Conservation (phyloP, 1,140 invertebrate genomes). For the Zaprionus vittiger region DNA sequence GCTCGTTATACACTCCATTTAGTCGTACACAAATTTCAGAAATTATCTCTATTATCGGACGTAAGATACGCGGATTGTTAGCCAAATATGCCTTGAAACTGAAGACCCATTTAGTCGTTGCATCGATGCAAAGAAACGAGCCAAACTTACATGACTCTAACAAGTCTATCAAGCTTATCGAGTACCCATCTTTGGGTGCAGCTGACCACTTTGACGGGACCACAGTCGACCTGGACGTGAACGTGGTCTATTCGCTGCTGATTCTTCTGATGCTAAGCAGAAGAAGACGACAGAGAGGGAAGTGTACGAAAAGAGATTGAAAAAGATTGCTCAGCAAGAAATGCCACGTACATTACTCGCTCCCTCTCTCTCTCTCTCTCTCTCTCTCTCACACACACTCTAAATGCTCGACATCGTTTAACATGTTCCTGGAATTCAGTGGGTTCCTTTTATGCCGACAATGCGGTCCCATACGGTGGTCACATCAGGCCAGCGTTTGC, state of each 20-base stretch:
- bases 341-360: conserved; percentile 23
- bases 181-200: neutral
- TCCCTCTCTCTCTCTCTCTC: conserved; percentile 21
- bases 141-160: conserved; percentile 3
- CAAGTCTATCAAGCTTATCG: conserved; percentile 24
- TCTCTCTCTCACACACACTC: neutral
- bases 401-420: conserved; percentile 78
- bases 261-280: neutral
- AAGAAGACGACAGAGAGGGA: neutral
- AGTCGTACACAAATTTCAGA: neutral
- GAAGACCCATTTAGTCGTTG: neutral
- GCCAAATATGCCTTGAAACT: neutral
- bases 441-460: conserved; percentile 65
- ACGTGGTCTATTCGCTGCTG: conserved; percentile 1
- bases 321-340: neutral
- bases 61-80: neutral
- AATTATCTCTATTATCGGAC: neutral
- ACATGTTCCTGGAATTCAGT: conserved; percentile 82
- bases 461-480: conserved; percentile 46
- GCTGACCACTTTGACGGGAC: neutral
- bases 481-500: conserved; percentile 15
- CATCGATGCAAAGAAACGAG: neutral
- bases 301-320: neutral
- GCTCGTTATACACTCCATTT: neutral
- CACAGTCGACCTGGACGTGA: neutral